Base-by-base conservation (phyloP, 53 echinoderm and acorn worm genomes). In the Echinarachnius parma region DNA sequence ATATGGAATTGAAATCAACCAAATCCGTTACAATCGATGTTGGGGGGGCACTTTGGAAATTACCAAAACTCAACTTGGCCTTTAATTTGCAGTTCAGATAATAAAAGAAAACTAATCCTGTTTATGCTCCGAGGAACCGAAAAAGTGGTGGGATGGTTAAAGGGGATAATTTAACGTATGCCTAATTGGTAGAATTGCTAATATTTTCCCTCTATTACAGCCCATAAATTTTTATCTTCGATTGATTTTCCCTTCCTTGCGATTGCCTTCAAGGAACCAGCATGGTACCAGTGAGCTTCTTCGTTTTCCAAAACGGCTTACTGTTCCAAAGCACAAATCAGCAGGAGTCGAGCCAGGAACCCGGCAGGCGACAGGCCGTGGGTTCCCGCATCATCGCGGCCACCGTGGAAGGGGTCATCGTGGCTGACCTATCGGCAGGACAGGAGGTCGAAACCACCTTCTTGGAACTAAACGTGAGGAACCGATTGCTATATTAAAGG, bases 371-470 rank as follows among this genome's bases (percentile, higher is more conserved):
- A 16, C 78, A 63, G 35, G 66, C 66, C 7, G 77, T 86, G 1
- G 78, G 72, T 11, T 68, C 80, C 33, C 69, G 64, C 14, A 30
- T 89, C 34, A 89, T 89, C 30, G 46, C 84, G 21, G 89, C 89
- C 22, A 89, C 84, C 27, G 66, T 89, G 15, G 89, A 89, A 64
- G 84, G 89, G 18, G 61, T 59, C 32, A 42, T 78, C 23, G 53
- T 77, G n/a, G 61, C 70, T n/a, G 61, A 75, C 46, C 66, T 83
- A 28, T 79, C 83, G 2, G n/a, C 39, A 39, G 78, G 83, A 9
- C 39, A 77, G 31, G 76, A 76, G 14, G 69, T 86, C 9, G 33
- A 58, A 9, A 67, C 76, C 13, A 35, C 61, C n/a, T 86, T 81
- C 16, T 24, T 62, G 4, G 76, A 46, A n/a, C 31, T 86, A 11